Percentiles rank a stretch among this genome's conserved stretches.
Conservation (phyloP, 2,113 vertebrate genomes). For the Caloenas nicobarica region DNA sequence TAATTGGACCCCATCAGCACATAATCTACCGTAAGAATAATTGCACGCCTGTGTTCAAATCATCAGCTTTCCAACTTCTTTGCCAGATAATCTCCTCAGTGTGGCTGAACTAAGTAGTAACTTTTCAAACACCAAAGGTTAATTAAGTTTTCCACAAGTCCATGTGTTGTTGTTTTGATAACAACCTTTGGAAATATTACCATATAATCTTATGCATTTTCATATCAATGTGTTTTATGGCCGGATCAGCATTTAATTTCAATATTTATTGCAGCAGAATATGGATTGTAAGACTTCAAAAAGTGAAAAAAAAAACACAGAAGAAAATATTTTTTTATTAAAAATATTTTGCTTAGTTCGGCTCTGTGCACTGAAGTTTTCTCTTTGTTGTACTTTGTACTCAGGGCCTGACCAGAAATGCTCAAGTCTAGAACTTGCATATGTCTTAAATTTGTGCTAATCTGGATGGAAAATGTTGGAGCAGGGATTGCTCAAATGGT, state of each 20-base stretch:
- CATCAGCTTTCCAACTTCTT: not conserved
- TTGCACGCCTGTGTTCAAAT: not conserved
- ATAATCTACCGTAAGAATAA: conserved; percentile 28
- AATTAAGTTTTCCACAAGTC: conserved; percentile 4
- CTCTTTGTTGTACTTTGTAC: not conserved
- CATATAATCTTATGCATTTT: not conserved
- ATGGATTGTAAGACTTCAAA: not conserved
- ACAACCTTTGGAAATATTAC: not conserved
- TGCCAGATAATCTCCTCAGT: not conserved
- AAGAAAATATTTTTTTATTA: not conserved
- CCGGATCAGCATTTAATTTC: not conserved
- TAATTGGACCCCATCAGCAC: conserved; percentile 13
- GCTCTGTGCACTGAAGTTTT: not conserved
- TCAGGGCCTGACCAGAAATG: not conserved
- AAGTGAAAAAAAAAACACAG: not conserved
- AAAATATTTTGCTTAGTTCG: not conserved
- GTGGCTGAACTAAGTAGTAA: not conserved
- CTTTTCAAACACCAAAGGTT: conserved; percentile 16
- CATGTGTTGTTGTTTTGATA: not conserved
- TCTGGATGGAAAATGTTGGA: not conserved
- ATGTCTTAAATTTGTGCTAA: not conserved
- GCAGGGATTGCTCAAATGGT: not conserved
- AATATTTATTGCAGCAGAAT: not conserved
- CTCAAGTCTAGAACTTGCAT: not conserved
- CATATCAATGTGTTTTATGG: not conserved